Evolutionary conservation across 53 echinoderm and acorn worm species (phyloP).

Genomic region (Holothuria scabra): DNA sequence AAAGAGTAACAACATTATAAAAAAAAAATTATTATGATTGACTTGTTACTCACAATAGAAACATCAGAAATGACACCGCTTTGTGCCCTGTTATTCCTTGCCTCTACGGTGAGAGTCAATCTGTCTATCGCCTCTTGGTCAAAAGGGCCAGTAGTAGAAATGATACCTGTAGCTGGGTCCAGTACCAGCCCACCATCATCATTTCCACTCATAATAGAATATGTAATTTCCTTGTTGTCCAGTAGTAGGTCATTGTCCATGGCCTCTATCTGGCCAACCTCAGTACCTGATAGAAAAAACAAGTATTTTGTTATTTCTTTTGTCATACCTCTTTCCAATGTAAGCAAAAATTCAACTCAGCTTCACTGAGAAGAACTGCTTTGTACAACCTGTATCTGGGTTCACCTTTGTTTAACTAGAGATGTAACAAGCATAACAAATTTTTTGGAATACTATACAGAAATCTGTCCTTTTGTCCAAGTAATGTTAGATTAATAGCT

Average conservation of each 20-base stretch:
- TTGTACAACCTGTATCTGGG: too few species aligned
- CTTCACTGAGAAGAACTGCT: too few species aligned
- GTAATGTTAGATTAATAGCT: too few species aligned
- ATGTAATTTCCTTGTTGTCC: conserved; percentile 69
- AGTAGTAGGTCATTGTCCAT: conserved; percentile 73
- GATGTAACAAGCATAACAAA: too few species aligned
- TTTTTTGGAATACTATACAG: too few species aligned
- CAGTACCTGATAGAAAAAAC: conserved; percentile 54
- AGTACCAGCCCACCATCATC: conserved; percentile 62
- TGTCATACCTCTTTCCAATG: too few species aligned
- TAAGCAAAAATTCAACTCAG: too few species aligned
- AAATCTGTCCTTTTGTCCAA: too few species aligned
- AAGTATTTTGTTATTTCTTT: too few species aligned
- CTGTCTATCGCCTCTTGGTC: conserved; percentile 73
- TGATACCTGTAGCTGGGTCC: conserved; percentile 68
- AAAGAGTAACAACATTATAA: too few species aligned
- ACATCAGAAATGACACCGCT: background rate
- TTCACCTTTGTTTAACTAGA: too few species aligned
- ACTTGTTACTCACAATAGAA: conserved; percentile 5
- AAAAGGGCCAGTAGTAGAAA: conserved; percentile 52
- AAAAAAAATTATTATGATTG: too few species aligned
- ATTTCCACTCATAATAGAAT: conserved; percentile 68
- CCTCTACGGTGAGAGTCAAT: conserved; percentile 75
- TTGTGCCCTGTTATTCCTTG: conserved; percentile 53
- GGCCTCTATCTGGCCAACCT: conserved; percentile 67